These are phyloP conservation scores for Balanococcus diminutus DNA, from an alignment of 2,888 invertebrate genomes.

Conservation along the genomic window DNA sequence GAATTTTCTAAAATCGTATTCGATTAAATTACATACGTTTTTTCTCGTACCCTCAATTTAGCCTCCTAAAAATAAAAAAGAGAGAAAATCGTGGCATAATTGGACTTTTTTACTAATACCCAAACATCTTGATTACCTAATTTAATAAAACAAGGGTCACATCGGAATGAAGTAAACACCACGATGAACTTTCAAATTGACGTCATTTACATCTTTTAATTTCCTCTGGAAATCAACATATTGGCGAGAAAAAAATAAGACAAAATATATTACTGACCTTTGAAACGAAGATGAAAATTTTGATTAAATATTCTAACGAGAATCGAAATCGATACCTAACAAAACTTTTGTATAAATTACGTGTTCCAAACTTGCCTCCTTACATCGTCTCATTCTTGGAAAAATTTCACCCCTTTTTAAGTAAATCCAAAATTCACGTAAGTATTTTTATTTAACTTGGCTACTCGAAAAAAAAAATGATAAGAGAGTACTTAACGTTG, in stretches of 20 bases:
- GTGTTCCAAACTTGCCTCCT: not conserved
- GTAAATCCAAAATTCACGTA: too few species aligned
- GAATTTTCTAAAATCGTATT: too few species aligned
- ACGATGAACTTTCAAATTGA: not conserved
- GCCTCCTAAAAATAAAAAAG: too few species aligned
- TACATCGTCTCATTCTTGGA: too few species aligned
- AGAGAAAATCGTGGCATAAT: too few species aligned
- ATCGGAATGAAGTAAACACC: not conserved
- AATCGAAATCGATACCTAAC: not conserved
- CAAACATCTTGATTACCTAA: not conserved
- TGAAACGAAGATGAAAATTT: not conserved
- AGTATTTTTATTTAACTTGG: not conserved
- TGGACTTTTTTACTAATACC: not conserved
- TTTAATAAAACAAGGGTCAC: not conserved
- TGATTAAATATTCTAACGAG: not conserved
- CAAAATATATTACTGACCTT: not conserved
- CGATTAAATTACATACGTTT: too few species aligned
- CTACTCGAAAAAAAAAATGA: not conserved
- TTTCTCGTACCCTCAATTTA: too few species aligned
- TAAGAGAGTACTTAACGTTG: not conserved
- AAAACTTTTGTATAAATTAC: not conserved
- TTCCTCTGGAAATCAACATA: not conserved
- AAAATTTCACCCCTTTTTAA: too few species aligned
- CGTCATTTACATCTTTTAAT: not conserved
- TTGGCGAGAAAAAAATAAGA: not conserved